A percentile compares a stretch with the other conserved stretches of the same genome.
Evolutionary conservation across 2,888 invertebrate species (phyloP).

Genomic region (Stramonita haemastoma): DNA sequence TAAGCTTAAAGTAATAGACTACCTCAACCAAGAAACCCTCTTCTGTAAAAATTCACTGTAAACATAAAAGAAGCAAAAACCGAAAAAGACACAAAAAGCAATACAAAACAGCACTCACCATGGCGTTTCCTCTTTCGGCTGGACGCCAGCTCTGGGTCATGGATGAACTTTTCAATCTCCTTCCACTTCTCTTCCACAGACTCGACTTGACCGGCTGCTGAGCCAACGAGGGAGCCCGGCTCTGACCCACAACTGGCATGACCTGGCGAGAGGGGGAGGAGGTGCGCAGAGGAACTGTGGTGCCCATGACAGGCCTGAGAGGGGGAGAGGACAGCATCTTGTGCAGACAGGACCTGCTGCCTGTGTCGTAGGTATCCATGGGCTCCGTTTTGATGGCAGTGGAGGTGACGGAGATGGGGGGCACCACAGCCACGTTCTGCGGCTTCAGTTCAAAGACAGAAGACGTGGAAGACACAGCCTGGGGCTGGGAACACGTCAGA

Average conservation of each 20-base stretch:
- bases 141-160: conserved; percentile 49
- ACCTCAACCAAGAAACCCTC: too few relatives aligned
- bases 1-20: too few relatives aligned
- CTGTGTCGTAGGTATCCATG: conserved; percentile 26
- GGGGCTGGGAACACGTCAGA: not conserved
- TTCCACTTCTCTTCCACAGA: conserved; percentile 69
- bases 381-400: conserved; percentile 35
- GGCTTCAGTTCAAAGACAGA: not conserved
- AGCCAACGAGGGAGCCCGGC: conserved; percentile 23
- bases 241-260: conserved; percentile 39
- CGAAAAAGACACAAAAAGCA: not conserved
- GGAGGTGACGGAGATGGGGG: conserved; percentile 3
- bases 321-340: conserved; percentile 34
- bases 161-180: conserved; percentile 67
- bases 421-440: conserved; percentile 32
- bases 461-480: not conserved
- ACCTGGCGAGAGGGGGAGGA: not conserved
- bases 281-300: not conserved
- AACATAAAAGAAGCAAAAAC: not conserved
- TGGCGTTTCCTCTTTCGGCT: conserved; percentile 55
- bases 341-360: conserved; percentile 26
- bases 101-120: conserved; percentile 51
- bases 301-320: not conserved
- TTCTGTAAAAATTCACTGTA: not conserved
- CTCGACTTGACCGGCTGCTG: conserved; percentile 36